Evolutionary conservation across 2,888 invertebrate genomes (phyloP).

Genomic region (Blera fallax): DNA sequence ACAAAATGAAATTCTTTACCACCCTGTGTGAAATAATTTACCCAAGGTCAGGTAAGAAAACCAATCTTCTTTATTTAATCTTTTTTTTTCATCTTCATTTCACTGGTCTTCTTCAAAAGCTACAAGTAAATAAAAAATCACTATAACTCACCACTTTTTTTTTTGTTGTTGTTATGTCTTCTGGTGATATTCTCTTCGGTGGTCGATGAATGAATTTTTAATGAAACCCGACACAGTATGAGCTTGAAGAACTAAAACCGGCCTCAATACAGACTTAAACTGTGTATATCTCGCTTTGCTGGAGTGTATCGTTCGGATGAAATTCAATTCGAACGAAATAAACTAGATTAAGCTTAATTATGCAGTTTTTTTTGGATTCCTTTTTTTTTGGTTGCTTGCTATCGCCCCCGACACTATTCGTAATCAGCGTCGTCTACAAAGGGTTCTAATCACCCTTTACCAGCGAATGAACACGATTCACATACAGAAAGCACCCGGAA

Average conservation of each 20-base stretch:
- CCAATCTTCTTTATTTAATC: too few relatives aligned
- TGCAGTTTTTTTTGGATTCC: not conserved
- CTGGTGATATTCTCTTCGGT: not conserved
- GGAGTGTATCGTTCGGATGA: not conserved
- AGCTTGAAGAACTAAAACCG: constrained; percentile 33
- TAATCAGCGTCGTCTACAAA: not conserved
- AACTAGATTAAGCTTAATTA: not conserved
- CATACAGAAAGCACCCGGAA: constrained; percentile 33
- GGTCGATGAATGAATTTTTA: constrained; percentile 2
- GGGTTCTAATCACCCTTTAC: constrained; percentile 12
- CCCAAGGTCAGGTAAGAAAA: not conserved
- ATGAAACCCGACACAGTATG: constrained; percentile 28
- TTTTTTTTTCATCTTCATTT: not conserved
- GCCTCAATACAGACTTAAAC: not conserved
- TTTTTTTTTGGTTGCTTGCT: not conserved
- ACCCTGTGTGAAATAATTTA: constrained; percentile 3
- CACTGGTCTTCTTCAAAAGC: constrained; percentile 2
- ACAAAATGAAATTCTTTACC: not conserved
- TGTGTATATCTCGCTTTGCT: not conserved
- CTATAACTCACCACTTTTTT: constrained; percentile 43
- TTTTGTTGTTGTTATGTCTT: not conserved
- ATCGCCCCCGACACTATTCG: not conserved
- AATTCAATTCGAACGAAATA: not conserved
- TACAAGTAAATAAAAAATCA: not conserved
- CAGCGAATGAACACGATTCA: too few relatives aligned